Evolutionary conservation across 2,797 vertebrate species (phyloP), one percentile per base, ranked within the genome.

Genomic region (Euphonia xanthogaster): DNA sequence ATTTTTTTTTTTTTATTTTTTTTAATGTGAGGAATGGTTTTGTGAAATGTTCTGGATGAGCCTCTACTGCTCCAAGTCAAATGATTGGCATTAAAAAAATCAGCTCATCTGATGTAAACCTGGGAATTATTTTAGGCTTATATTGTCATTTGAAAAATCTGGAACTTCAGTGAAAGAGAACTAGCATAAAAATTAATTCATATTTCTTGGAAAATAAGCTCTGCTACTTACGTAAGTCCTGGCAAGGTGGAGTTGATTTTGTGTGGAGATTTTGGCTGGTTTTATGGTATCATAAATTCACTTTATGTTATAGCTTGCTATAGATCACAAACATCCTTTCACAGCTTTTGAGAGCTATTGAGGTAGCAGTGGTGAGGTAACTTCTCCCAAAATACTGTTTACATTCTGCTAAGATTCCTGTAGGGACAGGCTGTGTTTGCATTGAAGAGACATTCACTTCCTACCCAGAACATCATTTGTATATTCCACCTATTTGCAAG

Each of bases 251-350:
- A 23, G 31, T 72, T 94, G 82, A 62, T 80, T 94, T 76, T 94
- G 40, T 71, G 33, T 74, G 62, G 87, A 83, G 76, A 62, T 91
- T 93, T 87, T 91, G 76, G 72, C 85, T 91, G 65, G 2, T 55
- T 92, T 96, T 86, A 81, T 18, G 65, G 78, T 89, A 72, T 47
- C 73, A 82, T 95, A 92, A 96, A 93, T 95, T 78, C 72, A 39
- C 39, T 94, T 83, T 75, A 65, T 89, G 51, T 47, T 92, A 58
- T 33, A 80, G 57, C 61, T 93, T 80, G 65, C 65, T 91, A 45
- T 89, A 94, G 92, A 94, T 92, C 6, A 5, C 60, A 87, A 91
- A 71, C 80, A 79, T 81, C 71, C 27, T 90, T 92, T 92, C 83
- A 87, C 67, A 71, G n/a, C 72, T 89, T 94, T 75, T 58, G 86